phyloP scores from a whole-genome alignment of 2,797 vertebrate species.

The Phoebastria nigripes region DNA sequence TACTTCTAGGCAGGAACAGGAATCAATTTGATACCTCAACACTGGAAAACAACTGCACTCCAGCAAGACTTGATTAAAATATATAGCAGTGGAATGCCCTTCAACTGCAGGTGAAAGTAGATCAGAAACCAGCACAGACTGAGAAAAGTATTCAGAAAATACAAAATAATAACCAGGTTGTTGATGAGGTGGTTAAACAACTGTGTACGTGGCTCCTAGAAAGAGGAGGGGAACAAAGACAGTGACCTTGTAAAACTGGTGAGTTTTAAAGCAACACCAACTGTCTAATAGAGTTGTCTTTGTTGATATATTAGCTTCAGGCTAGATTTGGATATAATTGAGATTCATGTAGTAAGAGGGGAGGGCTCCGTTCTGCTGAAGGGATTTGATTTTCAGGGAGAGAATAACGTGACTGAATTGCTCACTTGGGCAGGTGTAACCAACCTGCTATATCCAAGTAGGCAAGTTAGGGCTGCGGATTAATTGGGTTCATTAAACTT shows the following conservation, averaged over 20 bases:
- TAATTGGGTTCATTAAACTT: not conserved
- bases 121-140: not conserved
- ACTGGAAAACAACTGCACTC: not conserved
- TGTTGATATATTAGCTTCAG: not conserved
- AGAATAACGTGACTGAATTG: not conserved
- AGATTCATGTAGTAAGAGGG: not conserved
- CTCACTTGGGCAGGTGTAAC: not conserved
- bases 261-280: not conserved
- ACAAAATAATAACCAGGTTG: not conserved
- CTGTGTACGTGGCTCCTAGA: rapidly evolving
- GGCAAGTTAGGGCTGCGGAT: not conserved
- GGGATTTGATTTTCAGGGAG: not conserved
- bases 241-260: not conserved
- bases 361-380: not conserved
- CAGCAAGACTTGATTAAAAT: not conserved
- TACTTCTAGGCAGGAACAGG: not conserved
- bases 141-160: not conserved
- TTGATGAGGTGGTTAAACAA: not conserved
- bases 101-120: not conserved
- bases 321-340: not conserved
- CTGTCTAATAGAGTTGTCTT: not conserved
- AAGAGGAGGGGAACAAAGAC: not conserved
- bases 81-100: not conserved
- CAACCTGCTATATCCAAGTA: not conserved
- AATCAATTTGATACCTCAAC: not conserved